Evolutionary conservation across 2,113 vertebrate genomes (phyloP).

Genomic region (Onychorhynchus coronatus): DNA sequence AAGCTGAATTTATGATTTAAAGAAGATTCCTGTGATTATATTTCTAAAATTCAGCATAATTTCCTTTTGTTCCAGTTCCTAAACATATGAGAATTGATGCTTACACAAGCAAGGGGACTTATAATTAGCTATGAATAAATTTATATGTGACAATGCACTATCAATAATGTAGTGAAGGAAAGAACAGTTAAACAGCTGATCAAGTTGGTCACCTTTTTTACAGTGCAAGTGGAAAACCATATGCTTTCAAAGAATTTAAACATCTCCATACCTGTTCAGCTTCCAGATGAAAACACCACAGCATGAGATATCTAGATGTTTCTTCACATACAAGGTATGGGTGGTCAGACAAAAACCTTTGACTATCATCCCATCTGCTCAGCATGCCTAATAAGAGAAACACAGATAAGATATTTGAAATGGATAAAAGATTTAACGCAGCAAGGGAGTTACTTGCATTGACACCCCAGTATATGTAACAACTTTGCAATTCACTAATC

Average conservation of each 20-base stretch:
- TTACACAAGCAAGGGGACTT: not conserved
- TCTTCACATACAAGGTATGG: slow-evolving; percentile 95
- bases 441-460: not conserved
- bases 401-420: not conserved
- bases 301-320: slow-evolving; percentile 88
- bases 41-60: not conserved
- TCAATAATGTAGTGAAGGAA: not conserved
- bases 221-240: not conserved
- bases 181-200: not conserved
- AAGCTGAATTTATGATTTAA: not conserved
- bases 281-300: slow-evolving; percentile 95
- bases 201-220: not conserved
- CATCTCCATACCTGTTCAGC: slow-evolving; percentile 84
- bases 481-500: not conserved
- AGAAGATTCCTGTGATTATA: not conserved
- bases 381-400: slow-evolving; percentile 85
- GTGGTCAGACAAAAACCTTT: slow-evolving; percentile 89
- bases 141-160: not conserved
- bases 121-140: not conserved
- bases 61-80: not conserved
- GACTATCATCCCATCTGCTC: slow-evolving; percentile 96
- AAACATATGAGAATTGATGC: not conserved
- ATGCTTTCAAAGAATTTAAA: slow-evolving; percentile 16
- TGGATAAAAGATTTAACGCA: not conserved
- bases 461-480: not conserved